phyloP scores from a whole-genome alignment of 2,113 vertebrate genomes.

The Haplochromis burtoni region DNA sequence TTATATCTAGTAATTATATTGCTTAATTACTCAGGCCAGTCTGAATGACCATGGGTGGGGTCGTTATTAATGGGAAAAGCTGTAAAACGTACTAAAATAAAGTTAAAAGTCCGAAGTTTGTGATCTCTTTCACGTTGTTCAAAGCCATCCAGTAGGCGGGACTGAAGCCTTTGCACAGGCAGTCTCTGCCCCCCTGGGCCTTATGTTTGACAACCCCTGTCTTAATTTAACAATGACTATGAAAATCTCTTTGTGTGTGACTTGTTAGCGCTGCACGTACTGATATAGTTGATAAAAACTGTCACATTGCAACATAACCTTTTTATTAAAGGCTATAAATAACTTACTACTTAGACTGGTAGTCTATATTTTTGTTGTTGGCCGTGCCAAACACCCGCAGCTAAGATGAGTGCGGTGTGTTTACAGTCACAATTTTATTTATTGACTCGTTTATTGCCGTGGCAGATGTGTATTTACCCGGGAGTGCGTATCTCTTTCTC shows the following conservation, averaged over 20 bases:
- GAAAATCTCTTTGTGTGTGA: not conserved
- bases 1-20: not conserved
- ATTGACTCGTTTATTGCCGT: not conserved
- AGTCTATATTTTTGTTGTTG: not conserved
- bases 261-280: not conserved
- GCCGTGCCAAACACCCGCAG: not conserved
- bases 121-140: not conserved
- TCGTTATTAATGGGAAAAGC: not conserved
- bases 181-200: not conserved
- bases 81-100: not conserved
- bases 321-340: not conserved
- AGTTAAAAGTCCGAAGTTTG: not conserved
- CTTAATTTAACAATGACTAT: not conserved
- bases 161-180: not conserved
- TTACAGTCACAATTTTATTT: not conserved
- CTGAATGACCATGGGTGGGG: not conserved
- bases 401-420: not conserved
- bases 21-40: not conserved
- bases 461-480: constrained; percentile 35
- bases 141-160: not conserved
- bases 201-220: not conserved
- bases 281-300: not conserved
- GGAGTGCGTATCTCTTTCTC: not conserved
- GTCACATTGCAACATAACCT: not conserved
- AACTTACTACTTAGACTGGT: not conserved